Evolutionary conservation across 2,888 invertebrate genomes (phyloP), one percentile per base, ranked within the genome.

Genomic region (Digitonthophagus gazella): DNA sequence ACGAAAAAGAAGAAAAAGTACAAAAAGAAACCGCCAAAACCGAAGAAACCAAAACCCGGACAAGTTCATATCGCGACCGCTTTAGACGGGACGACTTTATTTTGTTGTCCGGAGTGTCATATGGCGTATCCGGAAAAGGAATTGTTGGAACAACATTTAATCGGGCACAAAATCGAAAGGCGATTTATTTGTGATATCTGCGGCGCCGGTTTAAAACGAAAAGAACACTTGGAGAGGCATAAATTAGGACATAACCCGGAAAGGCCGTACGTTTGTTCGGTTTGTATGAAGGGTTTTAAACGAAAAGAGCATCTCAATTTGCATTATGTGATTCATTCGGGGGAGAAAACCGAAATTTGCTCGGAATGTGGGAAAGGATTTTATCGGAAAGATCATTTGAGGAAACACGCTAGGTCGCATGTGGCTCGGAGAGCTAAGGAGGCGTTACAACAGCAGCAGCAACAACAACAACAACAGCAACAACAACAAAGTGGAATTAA

Each of bases 301-400:
- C 86, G 93, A 69, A 90, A 92, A 80, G 93, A 93, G 79, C 93
- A 93, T 77, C 86, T 93, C 77, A 93, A 92, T 81, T 86, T 93
- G 72, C 93, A 93, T 83, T 90, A 90, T 75, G 92, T 93, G 75
- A 93, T 93, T 80, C 93, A 93, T 84, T 92, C 92, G 67, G 93
- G 93, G 44, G 90, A 92, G 80, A 93, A 93, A 83, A 92, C 91
- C 3, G 92, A 93, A 81, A 89, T 91, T 72, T 93, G 92, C 79
- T 86, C 84, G 44, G 90, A 91, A 79, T 93, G 92, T 76, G 91
- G 91, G 58, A 92, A 92, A 82, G 91, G 91, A 44, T 91, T 91
- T 80, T 92, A 92, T 79, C 86, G 92, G 67, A 93, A 92, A 78
- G 93, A 93, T 79, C 93, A 93, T 81, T 82, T 93, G 65, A 86